Conservation (phyloP, 2,888 invertebrate genomes). For the Drosophila prostipennis region DNA sequence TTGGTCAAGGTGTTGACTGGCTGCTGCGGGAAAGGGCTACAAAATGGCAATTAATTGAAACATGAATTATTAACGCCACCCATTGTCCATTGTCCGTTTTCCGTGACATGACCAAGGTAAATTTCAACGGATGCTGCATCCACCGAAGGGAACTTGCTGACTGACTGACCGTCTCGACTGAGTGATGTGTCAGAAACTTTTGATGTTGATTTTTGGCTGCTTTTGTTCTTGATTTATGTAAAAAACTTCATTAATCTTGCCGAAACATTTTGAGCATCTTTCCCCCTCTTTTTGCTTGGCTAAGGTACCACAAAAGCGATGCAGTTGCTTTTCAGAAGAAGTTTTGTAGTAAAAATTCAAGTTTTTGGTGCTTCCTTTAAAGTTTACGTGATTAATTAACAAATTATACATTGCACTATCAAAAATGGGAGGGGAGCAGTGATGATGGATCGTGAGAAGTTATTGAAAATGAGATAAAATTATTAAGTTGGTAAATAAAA, state of each 20-base stretch:
- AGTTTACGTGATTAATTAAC: conserved; percentile 74
- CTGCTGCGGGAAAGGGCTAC: conserved; percentile 49
- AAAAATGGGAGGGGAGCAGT: background rate
- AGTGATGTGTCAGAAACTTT: conserved; percentile 47
- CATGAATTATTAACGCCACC: conserved; percentile 78
- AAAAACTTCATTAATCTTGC: conserved; percentile 80
- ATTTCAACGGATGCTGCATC: conserved; percentile 64
- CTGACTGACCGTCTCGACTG: conserved; percentile 44
- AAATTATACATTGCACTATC: conserved; percentile 76
- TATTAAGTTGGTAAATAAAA: no score
- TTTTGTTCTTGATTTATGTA: conserved; percentile 63
- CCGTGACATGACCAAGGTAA: conserved; percentile 74
- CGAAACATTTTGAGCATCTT: conserved; percentile 52
- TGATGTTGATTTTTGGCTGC: conserved; percentile 58
- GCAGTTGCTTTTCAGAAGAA: conserved; percentile 63
- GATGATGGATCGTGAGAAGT: conserved; percentile 63
- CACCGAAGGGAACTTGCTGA: conserved; percentile 11
- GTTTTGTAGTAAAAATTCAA: conserved; percentile 38
- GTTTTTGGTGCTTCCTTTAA: conserved; percentile 33
- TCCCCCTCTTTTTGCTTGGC: conserved; percentile 11
- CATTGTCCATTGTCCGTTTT: conserved; percentile 65
- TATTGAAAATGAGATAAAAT: conserved; percentile 22
- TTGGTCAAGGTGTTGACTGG: conserved; percentile 80
- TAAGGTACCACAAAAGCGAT: conserved; percentile 51
- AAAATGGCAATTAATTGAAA: conserved; percentile 81